Evolutionary conservation across 2,888 invertebrate genomes (phyloP), one percentile per base, ranked within the genome.

Genomic region (Panopea generosa): DNA sequence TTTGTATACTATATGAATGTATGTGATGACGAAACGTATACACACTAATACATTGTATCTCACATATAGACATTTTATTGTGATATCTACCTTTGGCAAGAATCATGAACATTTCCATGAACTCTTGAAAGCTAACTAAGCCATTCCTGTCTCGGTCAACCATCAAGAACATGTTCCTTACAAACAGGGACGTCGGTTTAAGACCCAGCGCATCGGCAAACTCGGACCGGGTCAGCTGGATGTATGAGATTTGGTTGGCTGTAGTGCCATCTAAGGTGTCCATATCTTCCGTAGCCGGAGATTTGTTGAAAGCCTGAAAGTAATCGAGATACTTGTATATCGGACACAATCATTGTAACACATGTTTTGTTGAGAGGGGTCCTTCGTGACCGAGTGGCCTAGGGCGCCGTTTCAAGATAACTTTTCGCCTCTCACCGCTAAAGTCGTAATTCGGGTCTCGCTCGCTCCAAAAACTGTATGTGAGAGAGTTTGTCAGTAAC

Each of bases 181-280:
- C 94, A 89, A 95, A 95, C 82, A 94, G 92, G 4, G 94, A 94
- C 9, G 94, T 93, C 0, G 94, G 90, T 76, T 93, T 92, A 93
- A 95, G 94, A 38, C 94, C 94, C 63, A 95, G 89, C 0, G 94
- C 94, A 72, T 95, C 95, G 0, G 95, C 94, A 90, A 95, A 95
- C 90, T 95, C 95, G 24, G 86, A 80, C 59, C 87, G 77, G 1
- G 87, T 87, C 33, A 89, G 73, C 45, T 87, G 79, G 14, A 88
- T 77, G 11, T 79, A 72, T 6, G 82, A 73, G 0, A 89, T 76
- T 14, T 76, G 61, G 40, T 84, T 83, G 4, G 79, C 69, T 2
- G 61, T 55, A 0, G 77, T 69, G 0, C 49, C 61, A 22, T 79
- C 71, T 27, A 83, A 33, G 1, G 60, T 40, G 50, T 45, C 47